Conservation (phyloP, 2,888 invertebrate genomes). For the Drosophila melanosoma region DNA sequence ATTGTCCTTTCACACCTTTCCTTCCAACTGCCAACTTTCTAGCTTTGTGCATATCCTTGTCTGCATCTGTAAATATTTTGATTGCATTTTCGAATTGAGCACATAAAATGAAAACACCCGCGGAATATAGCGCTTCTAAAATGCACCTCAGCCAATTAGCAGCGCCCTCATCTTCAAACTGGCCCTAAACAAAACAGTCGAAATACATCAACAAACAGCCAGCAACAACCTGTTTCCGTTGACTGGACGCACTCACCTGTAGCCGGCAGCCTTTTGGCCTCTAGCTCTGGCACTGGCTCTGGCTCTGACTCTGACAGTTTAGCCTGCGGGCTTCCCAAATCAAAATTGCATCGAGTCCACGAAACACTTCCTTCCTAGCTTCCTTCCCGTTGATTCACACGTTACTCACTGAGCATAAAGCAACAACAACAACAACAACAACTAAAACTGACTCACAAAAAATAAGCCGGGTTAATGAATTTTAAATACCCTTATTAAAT, state of each 20-base stretch:
- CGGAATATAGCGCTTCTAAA: slow-evolving; percentile 7
- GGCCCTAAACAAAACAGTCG: slow-evolving; percentile 16
- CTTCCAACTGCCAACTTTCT: slow-evolving; percentile 22
- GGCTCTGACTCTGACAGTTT: neutral
- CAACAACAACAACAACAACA: slow-evolving; percentile 14
- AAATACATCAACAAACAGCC: neutral
- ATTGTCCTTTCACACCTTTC: slow-evolving; percentile 73
- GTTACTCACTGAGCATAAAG: slow-evolving; percentile 75
- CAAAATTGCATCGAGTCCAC: slow-evolving; percentile 66
- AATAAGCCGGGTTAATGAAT: slow-evolving; percentile 2
- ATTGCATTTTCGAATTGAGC: slow-evolving; percentile 46
- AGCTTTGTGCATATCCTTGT: neutral
- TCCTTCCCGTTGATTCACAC: slow-evolving; percentile 63
- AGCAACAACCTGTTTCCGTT: slow-evolving; percentile 50
- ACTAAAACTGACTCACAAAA: neutral
- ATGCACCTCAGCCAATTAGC: slow-evolving; percentile 41
- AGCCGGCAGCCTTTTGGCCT: slow-evolving; percentile 51
- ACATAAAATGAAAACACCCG: slow-evolving; percentile 13
- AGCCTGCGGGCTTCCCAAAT: slow-evolving; percentile 63
- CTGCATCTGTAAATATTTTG: slow-evolving; percentile 69
- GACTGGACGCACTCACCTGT: slow-evolving; percentile 67
- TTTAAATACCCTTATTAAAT: slow-evolving; percentile 17
- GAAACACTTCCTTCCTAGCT: slow-evolving; percentile 59
- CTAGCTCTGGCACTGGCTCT: neutral
- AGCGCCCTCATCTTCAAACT: slow-evolving; percentile 33